These are phyloP conservation scores for Apotomis capreana DNA, from an alignment of 2,888 invertebrate species.

Conservation along the genomic window DNA sequence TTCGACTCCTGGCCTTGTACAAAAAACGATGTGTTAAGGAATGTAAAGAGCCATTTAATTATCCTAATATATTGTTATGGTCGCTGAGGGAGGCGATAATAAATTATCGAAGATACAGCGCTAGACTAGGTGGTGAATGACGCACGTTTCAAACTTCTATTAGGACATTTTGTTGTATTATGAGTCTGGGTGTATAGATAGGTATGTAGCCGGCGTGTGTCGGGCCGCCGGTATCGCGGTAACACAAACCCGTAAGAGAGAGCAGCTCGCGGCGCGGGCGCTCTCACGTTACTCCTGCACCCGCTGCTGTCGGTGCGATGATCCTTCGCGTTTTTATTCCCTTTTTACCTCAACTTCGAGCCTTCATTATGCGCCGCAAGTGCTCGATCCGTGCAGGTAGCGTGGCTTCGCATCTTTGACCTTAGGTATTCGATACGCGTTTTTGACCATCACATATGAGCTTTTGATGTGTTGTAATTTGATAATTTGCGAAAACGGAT, in stretches of 20 bases:
- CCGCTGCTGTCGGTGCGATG: constrained; percentile 75
- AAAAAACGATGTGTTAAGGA: constrained; percentile 83
- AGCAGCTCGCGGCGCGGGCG: constrained; percentile 47
- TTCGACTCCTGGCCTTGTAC: constrained; percentile 75
- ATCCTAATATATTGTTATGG: constrained; percentile 83
- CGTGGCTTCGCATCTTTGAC: constrained; percentile 73
- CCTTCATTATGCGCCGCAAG: constrained; percentile 79
- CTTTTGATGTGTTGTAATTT: constrained; percentile 77
- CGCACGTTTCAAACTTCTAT: constrained; percentile 49
- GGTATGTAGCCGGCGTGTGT: not conserved
- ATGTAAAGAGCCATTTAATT: constrained; percentile 84
- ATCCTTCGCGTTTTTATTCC: constrained; percentile 73
- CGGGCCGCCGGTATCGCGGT: not conserved
- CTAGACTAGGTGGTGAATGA: constrained; percentile 70
- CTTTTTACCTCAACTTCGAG: constrained; percentile 73
- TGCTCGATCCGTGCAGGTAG: constrained; percentile 78
- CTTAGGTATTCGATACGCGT: constrained; percentile 79
- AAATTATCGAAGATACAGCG: constrained; percentile 70
- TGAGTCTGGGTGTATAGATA: constrained; percentile 21
- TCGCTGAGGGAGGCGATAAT: constrained; percentile 77
- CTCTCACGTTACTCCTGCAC: constrained; percentile 68
- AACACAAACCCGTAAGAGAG: constrained; percentile 32
- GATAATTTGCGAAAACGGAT: constrained; percentile 74
- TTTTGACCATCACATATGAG: constrained; percentile 74
- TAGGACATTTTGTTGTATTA: constrained; percentile 42